These are phyloP conservation scores for Drosophila neotestacea DNA, from an alignment of 2,888 invertebrate genomes.

Conservation along the genomic window DNA sequence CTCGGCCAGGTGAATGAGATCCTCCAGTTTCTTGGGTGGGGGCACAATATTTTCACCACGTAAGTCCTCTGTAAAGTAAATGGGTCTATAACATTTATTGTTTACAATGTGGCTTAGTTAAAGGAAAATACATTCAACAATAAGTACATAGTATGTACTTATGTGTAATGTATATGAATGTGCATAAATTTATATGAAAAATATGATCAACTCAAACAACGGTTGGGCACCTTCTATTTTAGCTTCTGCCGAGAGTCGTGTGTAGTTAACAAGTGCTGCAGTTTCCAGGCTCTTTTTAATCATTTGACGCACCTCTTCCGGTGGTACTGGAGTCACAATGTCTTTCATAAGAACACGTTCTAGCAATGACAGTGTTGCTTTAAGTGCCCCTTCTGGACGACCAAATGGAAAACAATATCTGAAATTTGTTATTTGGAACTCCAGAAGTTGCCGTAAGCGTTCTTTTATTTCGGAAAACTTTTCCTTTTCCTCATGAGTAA, in stretches of 20 bases:
- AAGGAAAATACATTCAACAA: too few species aligned
- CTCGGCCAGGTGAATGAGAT: conserved; percentile 98
- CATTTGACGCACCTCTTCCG: conserved; percentile 97
- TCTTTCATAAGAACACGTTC: conserved; percentile 99
- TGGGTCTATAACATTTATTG: background rate
- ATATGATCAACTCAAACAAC: background rate
- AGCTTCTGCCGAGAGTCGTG: conserved; percentile 97
- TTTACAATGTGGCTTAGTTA: background rate
- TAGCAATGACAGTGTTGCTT: conserved; percentile 97
- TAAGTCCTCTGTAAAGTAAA: conserved; percentile 89
- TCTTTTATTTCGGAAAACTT: conserved; percentile 99
- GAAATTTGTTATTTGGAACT: conserved; percentile 99
- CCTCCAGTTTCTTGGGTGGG: conserved; percentile 96
- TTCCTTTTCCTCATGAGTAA: conserved; percentile 98
- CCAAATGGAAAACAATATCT: conserved; percentile 99
- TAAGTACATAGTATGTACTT: too few species aligned
- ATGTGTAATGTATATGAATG: too few species aligned
- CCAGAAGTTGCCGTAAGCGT: conserved; percentile 94
- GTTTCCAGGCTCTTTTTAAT: conserved; percentile 99
- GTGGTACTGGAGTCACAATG: conserved; percentile 97
- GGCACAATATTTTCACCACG: conserved; percentile 92
- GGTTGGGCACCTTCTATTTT: conserved; percentile 94
- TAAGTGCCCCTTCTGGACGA: conserved; percentile 98
- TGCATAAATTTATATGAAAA: too few species aligned
- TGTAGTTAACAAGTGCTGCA: conserved; percentile 98